Evolutionary conservation across 2,797 vertebrate species (phyloP), one percentile per base, ranked within the genome.

Genomic region (Orestias chungarensis): DNA sequence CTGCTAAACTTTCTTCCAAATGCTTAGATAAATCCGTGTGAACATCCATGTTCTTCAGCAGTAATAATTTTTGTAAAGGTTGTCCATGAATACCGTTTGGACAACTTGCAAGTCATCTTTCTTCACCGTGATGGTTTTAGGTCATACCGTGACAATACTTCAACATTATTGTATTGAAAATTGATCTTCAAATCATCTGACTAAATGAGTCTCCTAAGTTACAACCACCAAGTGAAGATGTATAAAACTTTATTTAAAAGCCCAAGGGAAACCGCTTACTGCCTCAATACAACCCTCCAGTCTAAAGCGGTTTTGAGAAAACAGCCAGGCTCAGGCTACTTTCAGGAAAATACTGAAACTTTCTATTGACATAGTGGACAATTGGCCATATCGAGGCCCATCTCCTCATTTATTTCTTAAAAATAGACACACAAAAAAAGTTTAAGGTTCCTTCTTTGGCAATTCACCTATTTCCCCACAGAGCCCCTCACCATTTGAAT

Each of bases 331-430:
- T 86, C 79, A 6, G 78, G 75, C 82, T 88, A 82, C 87, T 87
- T 91, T 86, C 79, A 81, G 87, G 88, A 88, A 88, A 50, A 89
- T 88, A 83, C 86, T 79, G 75, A 91, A 79, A 77, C 66, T 70
- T 79, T 76, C 75, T 80, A 78, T 83, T 86, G 82, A 92, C 82
- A 82, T 73, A 70, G 78, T 83, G 88, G 83, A 93, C 92, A 92
- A 92, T 92, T 71, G 86, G 68, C 88, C 66, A 8, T 91, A 91
- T 91, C 88, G 1, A 78, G 74, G 79, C 89, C 59, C 89, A 91
- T 92, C 91, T 86, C 88, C 83, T 86, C 86, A 86, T 88, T 90
- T 89, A 89, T 90, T 87, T 85, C 83, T 90, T 81, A 80, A 90
- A 62, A 90, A 91, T 83, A n/a, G n/a, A 88, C 76, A 86, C 78